Evolutionary conservation across 2,113 vertebrate species (phyloP).

Genomic region (Otocyon megalotis): DNA sequence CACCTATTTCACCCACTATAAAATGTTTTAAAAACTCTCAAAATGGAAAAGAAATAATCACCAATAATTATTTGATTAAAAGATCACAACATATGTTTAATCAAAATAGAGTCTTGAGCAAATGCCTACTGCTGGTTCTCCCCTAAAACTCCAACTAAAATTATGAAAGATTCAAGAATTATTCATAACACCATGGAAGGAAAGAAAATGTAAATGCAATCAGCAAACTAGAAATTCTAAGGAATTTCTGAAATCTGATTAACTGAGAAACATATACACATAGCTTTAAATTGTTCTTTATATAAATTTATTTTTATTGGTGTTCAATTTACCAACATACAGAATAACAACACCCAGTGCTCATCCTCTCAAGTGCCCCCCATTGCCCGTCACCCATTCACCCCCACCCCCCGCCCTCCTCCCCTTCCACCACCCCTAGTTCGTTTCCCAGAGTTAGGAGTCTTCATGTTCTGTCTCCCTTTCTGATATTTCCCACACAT

Average conservation of each 20-base stretch:
- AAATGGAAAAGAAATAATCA: background rate
- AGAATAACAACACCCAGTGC: too few species aligned
- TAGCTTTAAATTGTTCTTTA: background rate
- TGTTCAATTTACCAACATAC: too few species aligned
- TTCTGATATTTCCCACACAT: too few species aligned
- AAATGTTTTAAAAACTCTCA: background rate
- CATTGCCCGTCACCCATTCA: too few species aligned
- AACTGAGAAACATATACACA: background rate
- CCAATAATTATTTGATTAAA: background rate
- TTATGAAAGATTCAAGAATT: background rate
- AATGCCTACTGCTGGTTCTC: background rate
- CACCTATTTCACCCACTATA: background rate
- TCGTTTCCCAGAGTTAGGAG: too few species aligned
- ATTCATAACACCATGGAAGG: background rate
- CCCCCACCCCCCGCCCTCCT: too few species aligned
- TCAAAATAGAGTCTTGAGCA: background rate
- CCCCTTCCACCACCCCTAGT: too few species aligned
- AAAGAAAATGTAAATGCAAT: background rate
- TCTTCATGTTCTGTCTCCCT: too few species aligned
- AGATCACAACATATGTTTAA: background rate
- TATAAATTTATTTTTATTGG: too few species aligned
- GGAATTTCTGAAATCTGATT: background rate
- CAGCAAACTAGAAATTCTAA: background rate
- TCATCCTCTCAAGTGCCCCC: too few species aligned
- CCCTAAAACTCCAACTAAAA: background rate